Base-by-base conservation (phyloP, 2,888 invertebrate species). In the Salpingus planirostris region DNA sequence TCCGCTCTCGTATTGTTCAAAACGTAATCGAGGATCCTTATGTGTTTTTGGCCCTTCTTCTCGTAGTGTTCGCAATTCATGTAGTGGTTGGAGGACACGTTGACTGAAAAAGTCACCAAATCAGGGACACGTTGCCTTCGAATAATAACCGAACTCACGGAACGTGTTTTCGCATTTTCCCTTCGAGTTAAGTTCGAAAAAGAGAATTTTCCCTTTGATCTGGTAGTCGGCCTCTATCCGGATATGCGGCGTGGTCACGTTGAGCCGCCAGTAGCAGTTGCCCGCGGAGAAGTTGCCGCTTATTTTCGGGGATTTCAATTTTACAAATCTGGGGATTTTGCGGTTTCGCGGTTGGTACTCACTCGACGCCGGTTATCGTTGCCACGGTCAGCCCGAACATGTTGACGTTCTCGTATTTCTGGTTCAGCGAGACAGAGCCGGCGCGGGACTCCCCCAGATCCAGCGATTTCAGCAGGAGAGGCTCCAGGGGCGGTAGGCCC, bases 201-300 rank as follows among this genome's bases (percentile, higher is more conserved):
- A 58, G 3, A 82, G 55, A 33, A 81, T 67, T 24, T 75, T 69
- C 8, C 82, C 81, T 26, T 73, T 68, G 67, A 81, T 68, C 41
- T 71, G 67, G 54, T 80, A 82, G 50, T 81, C 75, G 0, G 76
- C 80, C 2, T 75, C 60, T 51, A 83, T 75, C 56, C 73, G 72
- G 55, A 81, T 65, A 48, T 67, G 5, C 5, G 18, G 18, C 5
- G 18, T 18, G 18, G 5, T 6, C 8, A 8, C 66, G 1, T 8
- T 12, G 12, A 3, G 3, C 2, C 11, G 11, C 12, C 11, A 24
- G 11, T 11, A 24, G 12, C 4, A 10, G 8, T 8, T 8, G 11
- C 11, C 11, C 10, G 10, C 24, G n/a, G 11, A 2, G 4, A 3
- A 2, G 2, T 5, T 8, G 4, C 8, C 11, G 8, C 12, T 8